Base-by-base conservation (phyloP, 2,888 invertebrate genomes). In the Parnassius glacialis region DNA sequence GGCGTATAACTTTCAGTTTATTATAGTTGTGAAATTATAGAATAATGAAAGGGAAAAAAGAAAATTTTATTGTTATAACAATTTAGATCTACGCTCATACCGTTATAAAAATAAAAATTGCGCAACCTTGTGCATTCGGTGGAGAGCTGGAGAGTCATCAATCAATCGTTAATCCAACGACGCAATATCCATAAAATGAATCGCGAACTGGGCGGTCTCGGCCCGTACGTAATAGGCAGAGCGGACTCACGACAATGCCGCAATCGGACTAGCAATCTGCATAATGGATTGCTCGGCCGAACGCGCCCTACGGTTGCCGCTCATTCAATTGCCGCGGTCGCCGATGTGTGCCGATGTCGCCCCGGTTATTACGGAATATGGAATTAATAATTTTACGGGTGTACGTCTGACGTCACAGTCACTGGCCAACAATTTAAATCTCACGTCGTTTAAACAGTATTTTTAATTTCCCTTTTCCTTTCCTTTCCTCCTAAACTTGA, bases 271-370 rank as follows among this genome's bases (percentile, higher is more conserved):
- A 80, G 79, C 89, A 89, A 90, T 90, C 90, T 90, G 85, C 90
- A 90, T 90, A 90, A 90, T 90, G 87, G 90, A 90, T 90, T 89
- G 90, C 85, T 87, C 87, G 85, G 81, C 77, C 85, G 87, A 84
- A 83, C 87, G 86, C 83, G 78, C 75, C 80, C 81, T 84, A 87
- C 87, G 85, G 85, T 83, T 84, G 84, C 81, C 84, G 84, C 81
- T 90, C 90, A 90, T 90, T 89, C 89, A 90, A 90, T 90, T 90
- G 89, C 83, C 88, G 86, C 80, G 84, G 83, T 82, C 82, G 83
- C 71, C 87, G 81, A 86, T 87, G 87, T 85, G 85, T 80, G 81
- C 69, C 84, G 80, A 84, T 84, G 84, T 82, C 84, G 83, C 78
- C 71, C 79, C 63, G 76, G 87, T 86, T 88, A 88, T 88, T 87